Conservation (phyloP, 2,797 vertebrate genomes). For the Ataeniobius toweri region DNA sequence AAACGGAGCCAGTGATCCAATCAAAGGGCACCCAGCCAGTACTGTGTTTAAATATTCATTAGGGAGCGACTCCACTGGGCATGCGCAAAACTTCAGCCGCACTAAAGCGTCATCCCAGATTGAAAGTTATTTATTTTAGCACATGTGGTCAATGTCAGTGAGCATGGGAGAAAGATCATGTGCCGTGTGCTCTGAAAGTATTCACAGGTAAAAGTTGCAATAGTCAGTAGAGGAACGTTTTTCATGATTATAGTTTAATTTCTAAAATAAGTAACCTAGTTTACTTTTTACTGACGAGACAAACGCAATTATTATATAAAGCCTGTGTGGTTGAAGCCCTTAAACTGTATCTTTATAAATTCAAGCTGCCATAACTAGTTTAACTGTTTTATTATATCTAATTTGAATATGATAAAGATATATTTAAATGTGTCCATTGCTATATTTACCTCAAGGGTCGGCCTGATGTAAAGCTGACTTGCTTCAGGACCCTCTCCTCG, state of each 20-base stretch:
- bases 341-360: not conserved
- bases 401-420: not conserved
- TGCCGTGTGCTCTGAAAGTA: not conserved
- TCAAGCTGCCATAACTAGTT: not conserved
- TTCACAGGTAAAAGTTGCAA: not conserved
- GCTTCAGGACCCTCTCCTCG: not conserved
- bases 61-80: conserved; percentile 45
- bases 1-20: conserved; percentile 62
- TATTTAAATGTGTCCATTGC: not conserved
- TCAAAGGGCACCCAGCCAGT: conserved; percentile 32
- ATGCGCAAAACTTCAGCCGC: conserved; percentile 47
- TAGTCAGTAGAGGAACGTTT: not conserved
- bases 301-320: not conserved
- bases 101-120: not conserved
- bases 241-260: not conserved
- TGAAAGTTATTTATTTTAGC: not conserved
- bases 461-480: not conserved
- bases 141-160: not conserved
- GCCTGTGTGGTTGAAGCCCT: not conserved
- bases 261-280: not conserved
- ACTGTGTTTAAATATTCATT: conserved; percentile 65
- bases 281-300: not conserved
- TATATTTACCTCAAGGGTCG: not conserved
- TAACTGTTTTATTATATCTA: not conserved
- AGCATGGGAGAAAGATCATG: not conserved